Percentiles rank a stretch among this genome's conserved stretches.
Conservation (phyloP, 2,797 vertebrate species). For the Novumbra hubbsi region DNA sequence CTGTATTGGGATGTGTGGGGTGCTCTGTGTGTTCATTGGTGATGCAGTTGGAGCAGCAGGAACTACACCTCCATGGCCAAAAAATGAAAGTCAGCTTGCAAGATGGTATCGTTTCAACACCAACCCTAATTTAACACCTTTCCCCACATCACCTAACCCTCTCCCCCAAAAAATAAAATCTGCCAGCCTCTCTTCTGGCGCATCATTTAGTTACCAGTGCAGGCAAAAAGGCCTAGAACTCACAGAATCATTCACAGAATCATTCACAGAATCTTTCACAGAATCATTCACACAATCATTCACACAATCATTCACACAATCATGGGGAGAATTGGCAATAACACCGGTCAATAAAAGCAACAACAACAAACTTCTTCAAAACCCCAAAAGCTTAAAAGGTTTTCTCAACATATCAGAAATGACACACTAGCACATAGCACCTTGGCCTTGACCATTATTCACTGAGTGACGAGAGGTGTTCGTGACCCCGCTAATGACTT, state of each 20-base stretch:
- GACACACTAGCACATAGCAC: too few species aligned
- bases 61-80: neutral
- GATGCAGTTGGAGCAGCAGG: neutral
- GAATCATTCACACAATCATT: slow-evolving; percentile 89
- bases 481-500: too few species aligned
- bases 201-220: slow-evolving; percentile 74
- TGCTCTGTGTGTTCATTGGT: slow-evolving; percentile 61
- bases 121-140: slow-evolving; percentile 35
- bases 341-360: slow-evolving; percentile 62
- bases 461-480: too few species aligned
- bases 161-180: slow-evolving; percentile 56
- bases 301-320: slow-evolving; percentile 90
- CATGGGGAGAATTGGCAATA: slow-evolving; percentile 83
- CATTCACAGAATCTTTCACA: too few species aligned
- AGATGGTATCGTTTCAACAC: neutral
- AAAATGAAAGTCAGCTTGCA: neutral
- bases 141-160: slow-evolving; percentile 67
- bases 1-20: slow-evolving; percentile 81
- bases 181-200: slow-evolving; percentile 65
- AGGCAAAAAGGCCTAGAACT: slow-evolving; percentile 87
- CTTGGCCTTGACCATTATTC: too few species aligned
- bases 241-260: slow-evolving; percentile 90
- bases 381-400: slow-evolving; percentile 50
- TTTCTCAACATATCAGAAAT: slow-evolving; percentile 47
- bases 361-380: slow-evolving; percentile 23